These are phyloP conservation scores for Dastarcus helophoroides DNA, from an alignment of 2,888 invertebrate species.

Conservation along the genomic window DNA sequence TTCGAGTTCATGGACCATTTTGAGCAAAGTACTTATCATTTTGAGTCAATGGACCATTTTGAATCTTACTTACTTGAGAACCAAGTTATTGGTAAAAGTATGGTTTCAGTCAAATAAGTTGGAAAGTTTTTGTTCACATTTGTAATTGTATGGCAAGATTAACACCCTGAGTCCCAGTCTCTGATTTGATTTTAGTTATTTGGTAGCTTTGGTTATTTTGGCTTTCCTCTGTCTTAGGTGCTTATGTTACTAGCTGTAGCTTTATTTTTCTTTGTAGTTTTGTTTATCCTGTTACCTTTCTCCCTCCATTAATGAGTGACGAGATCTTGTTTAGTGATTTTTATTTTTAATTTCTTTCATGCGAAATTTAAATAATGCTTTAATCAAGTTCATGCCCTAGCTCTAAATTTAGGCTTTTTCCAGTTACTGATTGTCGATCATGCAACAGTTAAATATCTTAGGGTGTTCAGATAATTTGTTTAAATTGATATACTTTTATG, in stretches of 20 bases:
- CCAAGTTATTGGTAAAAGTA: too few species aligned
- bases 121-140: conserved; percentile 14
- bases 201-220: conserved; percentile 27
- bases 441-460: too few species aligned
- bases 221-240: conserved; percentile 23
- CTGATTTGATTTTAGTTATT: conserved; percentile 30
- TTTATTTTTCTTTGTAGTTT: conserved; percentile 6
- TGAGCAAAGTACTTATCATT: too few species aligned
- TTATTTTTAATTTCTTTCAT: conserved; percentile 2
- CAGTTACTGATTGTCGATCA: too few species aligned
- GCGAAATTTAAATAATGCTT: neutral
- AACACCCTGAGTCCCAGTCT: conserved; percentile 35
- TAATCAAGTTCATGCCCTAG: too few species aligned
- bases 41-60: too few species aligned
- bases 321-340: conserved; percentile 12
- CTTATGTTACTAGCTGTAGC: conserved; percentile 16
- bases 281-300: conserved; percentile 17
- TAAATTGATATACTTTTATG: too few species aligned
- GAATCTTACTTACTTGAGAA: too few species aligned
- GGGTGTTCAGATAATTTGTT: too few species aligned
- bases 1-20: too few species aligned
- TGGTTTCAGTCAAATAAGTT: neutral
- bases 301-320: conserved; percentile 20
- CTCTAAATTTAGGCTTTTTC: too few species aligned
- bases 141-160: conserved; percentile 34